Conservation (phyloP, 2,888 invertebrate species). For the Drosophila falleni region DNA sequence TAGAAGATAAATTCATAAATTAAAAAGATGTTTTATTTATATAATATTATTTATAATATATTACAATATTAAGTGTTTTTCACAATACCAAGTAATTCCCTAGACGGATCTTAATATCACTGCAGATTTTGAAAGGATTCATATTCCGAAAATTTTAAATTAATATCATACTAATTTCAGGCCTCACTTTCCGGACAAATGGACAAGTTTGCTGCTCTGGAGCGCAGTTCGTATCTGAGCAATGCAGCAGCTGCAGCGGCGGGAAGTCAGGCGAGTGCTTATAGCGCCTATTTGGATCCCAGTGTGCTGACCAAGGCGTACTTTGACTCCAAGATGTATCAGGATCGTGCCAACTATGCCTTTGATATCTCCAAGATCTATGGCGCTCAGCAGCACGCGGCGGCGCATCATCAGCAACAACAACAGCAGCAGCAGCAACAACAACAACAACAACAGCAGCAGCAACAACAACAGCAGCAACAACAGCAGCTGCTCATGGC, state of each 20-base stretch:
- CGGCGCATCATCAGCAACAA: conserved; percentile 84
- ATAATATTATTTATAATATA: too few relatives aligned
- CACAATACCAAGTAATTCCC: too few relatives aligned
- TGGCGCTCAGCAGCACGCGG: conserved; percentile 84
- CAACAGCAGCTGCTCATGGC: conserved; percentile 56
- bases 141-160: too few relatives aligned
- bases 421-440: conserved; percentile 77
- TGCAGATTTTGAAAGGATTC: too few relatives aligned
- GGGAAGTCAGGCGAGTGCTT: conserved; percentile 84
- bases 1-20: too few relatives aligned
- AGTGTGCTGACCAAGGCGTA: conserved; percentile 86
- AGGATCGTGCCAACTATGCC: conserved; percentile 86
- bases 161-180: conserved; percentile 50
- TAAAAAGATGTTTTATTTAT: too few relatives aligned
- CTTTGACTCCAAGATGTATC: conserved; percentile 86
- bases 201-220: conserved; percentile 85
- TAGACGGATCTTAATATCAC: too few relatives aligned
- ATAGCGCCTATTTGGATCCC: conserved; percentile 85
- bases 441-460: conserved; percentile 67
- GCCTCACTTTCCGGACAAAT: conserved; percentile 84
- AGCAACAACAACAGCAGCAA: conserved; percentile 46
- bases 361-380: conserved; percentile 86
- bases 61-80: too few relatives aligned
- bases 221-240: conserved; percentile 84
- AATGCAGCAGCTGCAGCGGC: conserved; percentile 85